Conservation (phyloP, 1,140 invertebrate species). For the Zelostemma sp. region DNA sequence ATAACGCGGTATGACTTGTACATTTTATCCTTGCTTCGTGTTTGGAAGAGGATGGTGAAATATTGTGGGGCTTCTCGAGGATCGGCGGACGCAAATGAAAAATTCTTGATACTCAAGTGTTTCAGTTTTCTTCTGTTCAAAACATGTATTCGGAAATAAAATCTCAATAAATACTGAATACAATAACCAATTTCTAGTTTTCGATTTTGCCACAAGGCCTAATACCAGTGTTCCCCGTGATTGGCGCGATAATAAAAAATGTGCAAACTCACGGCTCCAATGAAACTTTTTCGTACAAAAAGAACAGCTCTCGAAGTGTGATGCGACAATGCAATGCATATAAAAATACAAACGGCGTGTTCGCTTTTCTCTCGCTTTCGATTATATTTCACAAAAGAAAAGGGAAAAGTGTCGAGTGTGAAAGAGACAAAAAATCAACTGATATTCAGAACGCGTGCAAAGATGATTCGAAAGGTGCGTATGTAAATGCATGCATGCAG, state of each 20-base stretch:
- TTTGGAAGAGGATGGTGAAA: slow-evolving; percentile 1
- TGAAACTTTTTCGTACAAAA: slow-evolving; percentile 8
- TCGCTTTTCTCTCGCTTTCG: slow-evolving; percentile 21
- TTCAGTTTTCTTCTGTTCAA: slow-evolving; percentile 47
- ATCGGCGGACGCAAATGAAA: slow-evolving; percentile 17
- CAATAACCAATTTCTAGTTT: slow-evolving; percentile 53
- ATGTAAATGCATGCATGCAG: not conserved
- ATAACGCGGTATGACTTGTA: slow-evolving; percentile 18
- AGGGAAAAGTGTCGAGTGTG: not conserved
- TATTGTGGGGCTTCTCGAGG: not conserved
- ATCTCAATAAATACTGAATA: slow-evolving; percentile 55
- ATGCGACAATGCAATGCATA: slow-evolving; percentile 46
- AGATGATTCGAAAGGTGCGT: not conserved
- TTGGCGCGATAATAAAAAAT: slow-evolving; percentile 28
- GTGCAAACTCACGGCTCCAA: slow-evolving; percentile 30
- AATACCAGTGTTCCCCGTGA: slow-evolving; percentile 49
- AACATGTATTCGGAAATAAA: slow-evolving; percentile 53
- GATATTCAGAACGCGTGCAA: not conserved
- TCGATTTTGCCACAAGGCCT: slow-evolving; percentile 47
- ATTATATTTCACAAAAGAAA: not conserved
- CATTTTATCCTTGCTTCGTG: slow-evolving; percentile 31
- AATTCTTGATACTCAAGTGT: slow-evolving; percentile 30
- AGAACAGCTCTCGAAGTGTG: slow-evolving; percentile 40
- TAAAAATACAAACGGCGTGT: slow-evolving; percentile 44
- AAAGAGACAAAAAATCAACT: not conserved